These are phyloP conservation scores for Acrocephalus kingi DNA, from an alignment of 2,113 vertebrate species.

Conservation along the genomic window DNA sequence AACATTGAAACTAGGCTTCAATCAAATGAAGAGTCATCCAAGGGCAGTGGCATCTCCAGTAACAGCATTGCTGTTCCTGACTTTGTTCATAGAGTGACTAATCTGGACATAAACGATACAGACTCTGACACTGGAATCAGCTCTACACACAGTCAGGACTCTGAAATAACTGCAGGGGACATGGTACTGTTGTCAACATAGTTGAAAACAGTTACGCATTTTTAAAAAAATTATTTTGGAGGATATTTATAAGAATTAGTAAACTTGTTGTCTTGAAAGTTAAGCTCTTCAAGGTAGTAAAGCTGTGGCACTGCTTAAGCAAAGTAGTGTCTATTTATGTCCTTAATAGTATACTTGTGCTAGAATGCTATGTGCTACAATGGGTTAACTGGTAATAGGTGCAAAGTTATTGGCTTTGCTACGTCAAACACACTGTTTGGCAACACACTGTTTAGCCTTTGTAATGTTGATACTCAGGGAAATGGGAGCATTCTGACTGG, in stretches of 20 bases:
- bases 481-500: background rate
- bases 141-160: slow-evolving; percentile 96
- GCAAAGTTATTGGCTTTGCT: background rate
- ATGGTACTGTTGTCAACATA: slow-evolving; percentile 67
- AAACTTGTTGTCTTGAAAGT: background rate
- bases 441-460: background rate
- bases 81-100: slow-evolving; percentile 75
- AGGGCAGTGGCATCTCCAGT: slow-evolving; percentile 37
- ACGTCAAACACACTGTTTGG: background rate
- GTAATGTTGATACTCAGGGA: background rate
- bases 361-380: background rate
- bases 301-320: background rate
- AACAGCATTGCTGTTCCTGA: slow-evolving; percentile 25
- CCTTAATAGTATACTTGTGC: background rate
- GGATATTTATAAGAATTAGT: background rate
- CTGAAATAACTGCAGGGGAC: slow-evolving; percentile 82
- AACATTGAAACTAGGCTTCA: slow-evolving; percentile 39
- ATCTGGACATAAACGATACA: slow-evolving; percentile 86
- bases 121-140: slow-evolving; percentile 99
- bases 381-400: background rate
- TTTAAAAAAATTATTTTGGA: background rate
- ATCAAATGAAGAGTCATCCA: slow-evolving; percentile 57
- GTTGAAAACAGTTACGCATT: background rate
- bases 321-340: background rate
- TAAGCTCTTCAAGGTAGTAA: background rate